Conservation (phyloP, 2,113 vertebrate species). For the Solenodon paradoxus region DNA sequence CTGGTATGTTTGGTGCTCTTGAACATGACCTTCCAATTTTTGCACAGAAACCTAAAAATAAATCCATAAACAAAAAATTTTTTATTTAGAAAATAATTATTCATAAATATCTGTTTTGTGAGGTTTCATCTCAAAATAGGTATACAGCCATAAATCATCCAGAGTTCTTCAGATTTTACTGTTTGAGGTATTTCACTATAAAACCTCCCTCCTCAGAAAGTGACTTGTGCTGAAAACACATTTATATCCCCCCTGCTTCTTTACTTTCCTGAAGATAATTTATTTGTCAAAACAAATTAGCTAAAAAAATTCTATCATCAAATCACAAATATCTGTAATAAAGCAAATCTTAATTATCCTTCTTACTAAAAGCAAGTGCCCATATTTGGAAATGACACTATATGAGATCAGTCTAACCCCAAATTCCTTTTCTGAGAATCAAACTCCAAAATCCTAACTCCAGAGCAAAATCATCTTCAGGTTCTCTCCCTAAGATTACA, state of each 20-base stretch:
- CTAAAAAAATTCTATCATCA: conserved; percentile 46
- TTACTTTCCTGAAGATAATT: not conserved
- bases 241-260: not conserved
- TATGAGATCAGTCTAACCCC: conserved; percentile 25
- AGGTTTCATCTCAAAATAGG: not conserved
- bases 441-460: conserved; percentile 9
- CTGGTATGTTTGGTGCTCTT: conserved; percentile 76
- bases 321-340: conserved; percentile 42
- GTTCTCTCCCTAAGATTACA: not conserved
- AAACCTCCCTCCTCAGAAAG: not conserved
- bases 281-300: conserved; percentile 38
- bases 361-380: conserved; percentile 7
- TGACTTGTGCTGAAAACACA: not conserved
- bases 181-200: not conserved
- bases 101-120: not conserved
- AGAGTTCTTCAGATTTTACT: not conserved
- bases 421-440: not conserved
- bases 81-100: conserved; percentile 10
- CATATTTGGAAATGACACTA: conserved; percentile 9
- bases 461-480: not conserved
- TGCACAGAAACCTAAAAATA: conserved; percentile 76
- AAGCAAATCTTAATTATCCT: conserved; percentile 22
- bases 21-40: conserved; percentile 74
- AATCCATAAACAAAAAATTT: conserved; percentile 44
- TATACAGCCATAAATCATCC: not conserved